Conservation (phyloP, 2,797 vertebrate genomes). For the Sparus aurata region DNA sequence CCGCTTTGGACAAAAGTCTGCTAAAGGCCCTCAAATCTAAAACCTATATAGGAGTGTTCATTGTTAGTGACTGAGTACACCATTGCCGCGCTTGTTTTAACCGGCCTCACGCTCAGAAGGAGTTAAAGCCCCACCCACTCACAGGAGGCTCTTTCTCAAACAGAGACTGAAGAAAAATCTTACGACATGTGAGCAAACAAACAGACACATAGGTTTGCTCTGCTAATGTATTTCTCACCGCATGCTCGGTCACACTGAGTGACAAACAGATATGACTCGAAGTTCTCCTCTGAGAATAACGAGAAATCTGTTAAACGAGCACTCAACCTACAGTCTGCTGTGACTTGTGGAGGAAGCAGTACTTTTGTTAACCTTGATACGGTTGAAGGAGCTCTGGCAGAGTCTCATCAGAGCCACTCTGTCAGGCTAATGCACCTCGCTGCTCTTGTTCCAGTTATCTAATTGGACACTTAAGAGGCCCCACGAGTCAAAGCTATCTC, state of each 20-base stretch:
- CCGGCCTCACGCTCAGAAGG: neutral
- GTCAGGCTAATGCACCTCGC: constrained; percentile 16
- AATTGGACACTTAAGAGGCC: constrained; percentile 31
- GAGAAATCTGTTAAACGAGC: neutral
- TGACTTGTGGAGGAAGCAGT: constrained; percentile 11
- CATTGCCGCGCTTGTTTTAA: neutral
- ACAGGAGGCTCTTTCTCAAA: neutral
- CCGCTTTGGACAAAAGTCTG: no score
- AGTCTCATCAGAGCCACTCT: constrained; percentile 31
- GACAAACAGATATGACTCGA: neutral
- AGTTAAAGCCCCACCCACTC: no score
- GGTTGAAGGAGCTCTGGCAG: neutral
- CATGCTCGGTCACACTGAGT: neutral
- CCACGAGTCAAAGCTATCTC: constrained; percentile 11
- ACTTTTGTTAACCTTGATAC: constrained; percentile 21
- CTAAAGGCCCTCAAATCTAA: no score
- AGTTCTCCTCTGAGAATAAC: neutral
- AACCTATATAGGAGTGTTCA: neutral
- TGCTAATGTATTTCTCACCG: neutral
- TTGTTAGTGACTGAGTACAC: neutral
- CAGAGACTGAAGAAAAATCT: neutral
- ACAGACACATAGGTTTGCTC: neutral
- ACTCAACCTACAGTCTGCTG: neutral
- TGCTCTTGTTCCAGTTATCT: constrained; percentile 20
- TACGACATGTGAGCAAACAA: neutral